These are phyloP conservation scores for Pomatorhinus ruficollis DNA, from an alignment of 2,113 vertebrate genomes.

Conservation along the genomic window DNA sequence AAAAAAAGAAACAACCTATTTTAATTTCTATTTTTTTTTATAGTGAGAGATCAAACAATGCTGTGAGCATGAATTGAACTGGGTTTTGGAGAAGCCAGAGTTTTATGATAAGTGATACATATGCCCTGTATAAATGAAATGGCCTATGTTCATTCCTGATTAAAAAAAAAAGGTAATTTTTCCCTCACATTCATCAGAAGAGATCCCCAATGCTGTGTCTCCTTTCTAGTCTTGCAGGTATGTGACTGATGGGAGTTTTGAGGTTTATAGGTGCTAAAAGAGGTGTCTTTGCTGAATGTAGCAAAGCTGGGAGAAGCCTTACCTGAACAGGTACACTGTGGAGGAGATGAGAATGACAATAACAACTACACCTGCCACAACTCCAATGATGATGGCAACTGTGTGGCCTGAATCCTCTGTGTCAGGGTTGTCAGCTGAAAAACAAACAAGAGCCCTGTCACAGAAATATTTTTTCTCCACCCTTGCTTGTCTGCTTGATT, in stretches of 20 bases:
- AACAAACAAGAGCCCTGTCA: neutral
- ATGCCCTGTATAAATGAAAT: neutral
- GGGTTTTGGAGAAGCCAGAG: neutral
- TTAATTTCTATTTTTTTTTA: neutral
- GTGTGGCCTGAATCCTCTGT: accelerated
- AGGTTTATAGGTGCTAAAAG: neutral
- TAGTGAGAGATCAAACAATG: neutral
- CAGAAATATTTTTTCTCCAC: neutral
- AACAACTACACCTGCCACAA: neutral
- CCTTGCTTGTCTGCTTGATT: neutral
- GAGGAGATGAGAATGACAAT: neutral
- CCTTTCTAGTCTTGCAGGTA: neutral
- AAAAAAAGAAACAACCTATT: neutral
- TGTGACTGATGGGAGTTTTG: neutral
- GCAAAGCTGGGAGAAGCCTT: neutral
- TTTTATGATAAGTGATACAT: neutral
- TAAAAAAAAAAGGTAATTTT: neutral
- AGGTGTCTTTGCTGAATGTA: neutral
- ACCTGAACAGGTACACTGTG: constrained; percentile 3
- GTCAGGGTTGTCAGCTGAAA: neutral
- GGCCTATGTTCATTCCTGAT: neutral
- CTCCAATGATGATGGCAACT: neutral
- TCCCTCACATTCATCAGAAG: neutral
- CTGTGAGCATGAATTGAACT: neutral
- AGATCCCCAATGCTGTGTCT: neutral